phyloP scores from a whole-genome alignment of 2,888 invertebrate genomes.

The Meghimatium bilineatum region DNA sequence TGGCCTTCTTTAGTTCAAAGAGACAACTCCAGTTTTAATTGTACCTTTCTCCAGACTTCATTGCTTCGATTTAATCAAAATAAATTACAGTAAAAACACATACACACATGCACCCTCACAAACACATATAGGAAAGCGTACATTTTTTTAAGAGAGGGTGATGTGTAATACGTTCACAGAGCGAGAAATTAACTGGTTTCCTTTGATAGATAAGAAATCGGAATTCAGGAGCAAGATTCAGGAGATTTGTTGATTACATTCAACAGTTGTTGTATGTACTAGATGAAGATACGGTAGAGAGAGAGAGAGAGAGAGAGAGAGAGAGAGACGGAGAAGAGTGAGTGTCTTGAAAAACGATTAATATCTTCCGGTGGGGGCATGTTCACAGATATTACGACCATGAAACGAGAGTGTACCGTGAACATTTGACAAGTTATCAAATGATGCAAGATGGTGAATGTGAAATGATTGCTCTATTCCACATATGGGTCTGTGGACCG shows the following conservation, averaged over 20 bases:
- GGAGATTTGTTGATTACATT: slow-evolving; percentile 25
- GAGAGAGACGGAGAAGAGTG: neutral
- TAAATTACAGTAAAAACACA: too few species aligned
- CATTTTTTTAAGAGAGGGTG: neutral
- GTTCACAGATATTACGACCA: neutral
- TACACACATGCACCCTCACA: too few species aligned
- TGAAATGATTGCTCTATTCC: too few species aligned
- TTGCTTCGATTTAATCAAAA: too few species aligned
- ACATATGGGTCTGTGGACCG: too few species aligned
- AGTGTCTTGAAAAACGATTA: neutral
- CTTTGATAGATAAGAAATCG: slow-evolving; percentile 35
- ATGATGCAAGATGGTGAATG: too few species aligned
- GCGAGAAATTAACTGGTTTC: slow-evolving; percentile 33
- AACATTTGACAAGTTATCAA: neutral
- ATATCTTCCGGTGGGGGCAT: neutral
- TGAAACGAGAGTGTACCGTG: too few species aligned
- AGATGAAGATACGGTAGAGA: neutral
- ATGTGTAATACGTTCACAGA: neutral
- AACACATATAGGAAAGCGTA: neutral
- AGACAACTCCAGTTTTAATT: too few species aligned
- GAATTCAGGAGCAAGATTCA: neutral
- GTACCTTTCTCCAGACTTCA: too few species aligned
- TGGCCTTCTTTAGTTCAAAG: too few species aligned
- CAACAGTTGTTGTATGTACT: slow-evolving; percentile 32
- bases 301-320: neutral